Percentiles rank a stretch among this genome's conserved stretches.
Evolutionary conservation across 1,140 invertebrate genomes (phyloP).

Genomic region (Pollicipes pollicipes): DNA sequence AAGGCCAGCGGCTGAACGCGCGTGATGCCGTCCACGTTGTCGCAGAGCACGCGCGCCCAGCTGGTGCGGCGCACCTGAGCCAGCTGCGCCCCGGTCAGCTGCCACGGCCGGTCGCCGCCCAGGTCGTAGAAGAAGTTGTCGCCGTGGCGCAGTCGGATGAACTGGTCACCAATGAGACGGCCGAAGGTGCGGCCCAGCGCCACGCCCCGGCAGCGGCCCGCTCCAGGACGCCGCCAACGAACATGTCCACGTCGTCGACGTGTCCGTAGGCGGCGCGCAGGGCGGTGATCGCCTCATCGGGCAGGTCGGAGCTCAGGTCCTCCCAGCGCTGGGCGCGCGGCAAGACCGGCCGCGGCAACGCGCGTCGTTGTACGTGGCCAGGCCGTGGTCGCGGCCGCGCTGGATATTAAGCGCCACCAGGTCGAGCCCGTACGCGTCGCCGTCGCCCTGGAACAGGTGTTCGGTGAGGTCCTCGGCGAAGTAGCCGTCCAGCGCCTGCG

Average conservation of each 20-base stretch:
- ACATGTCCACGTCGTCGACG: conserved; percentile 62
- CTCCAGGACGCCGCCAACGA: conserved; percentile 61
- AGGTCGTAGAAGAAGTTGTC: conserved; percentile 20
- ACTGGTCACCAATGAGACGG: conserved; percentile 72
- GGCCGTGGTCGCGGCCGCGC: no score
- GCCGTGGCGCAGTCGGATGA: conserved; percentile 41
- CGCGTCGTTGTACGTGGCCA: no score
- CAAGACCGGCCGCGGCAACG: background rate
- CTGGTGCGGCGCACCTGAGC: conserved; percentile 33
- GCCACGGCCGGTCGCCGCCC: background rate
- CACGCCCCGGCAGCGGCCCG: conserved; percentile 38
- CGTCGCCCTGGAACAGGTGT: conserved; percentile 6
- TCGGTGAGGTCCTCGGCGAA: conserved; percentile 11
- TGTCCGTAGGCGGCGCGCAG: conserved; percentile 34
- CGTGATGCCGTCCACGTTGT: conserved; percentile 34
- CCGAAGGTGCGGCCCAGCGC: conserved; percentile 64
- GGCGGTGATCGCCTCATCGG: conserved; percentile 23
- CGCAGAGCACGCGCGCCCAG: conserved; percentile 36
- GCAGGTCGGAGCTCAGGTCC: no score
- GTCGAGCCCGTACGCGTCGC: no score
- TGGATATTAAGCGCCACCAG: no score
- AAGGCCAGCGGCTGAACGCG: conserved; percentile 35
- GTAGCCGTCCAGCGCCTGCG: conserved; percentile 7
- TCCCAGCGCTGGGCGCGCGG: no score
- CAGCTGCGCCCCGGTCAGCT: conserved; percentile 32